phyloP scores from a whole-genome alignment of 2,113 vertebrate genomes.

The Strix aluco region DNA sequence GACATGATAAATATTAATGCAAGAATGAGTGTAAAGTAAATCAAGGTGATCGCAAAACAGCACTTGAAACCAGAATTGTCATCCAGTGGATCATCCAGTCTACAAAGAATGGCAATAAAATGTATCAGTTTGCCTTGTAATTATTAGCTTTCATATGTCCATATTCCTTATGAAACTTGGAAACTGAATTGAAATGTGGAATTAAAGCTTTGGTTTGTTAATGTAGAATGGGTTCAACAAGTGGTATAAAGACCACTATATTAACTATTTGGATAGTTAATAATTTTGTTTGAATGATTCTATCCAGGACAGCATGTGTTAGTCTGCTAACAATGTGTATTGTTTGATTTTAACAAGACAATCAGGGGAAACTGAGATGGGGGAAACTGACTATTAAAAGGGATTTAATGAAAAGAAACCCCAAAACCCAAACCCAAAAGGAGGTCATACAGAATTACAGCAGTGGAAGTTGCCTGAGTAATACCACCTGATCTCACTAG shows the following conservation, averaged over 20 bases:
- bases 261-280: no score
- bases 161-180: neutral
- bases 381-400: neutral
- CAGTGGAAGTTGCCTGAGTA: neutral
- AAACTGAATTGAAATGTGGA: neutral
- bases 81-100: neutral
- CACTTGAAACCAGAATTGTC: constrained; percentile 10
- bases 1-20: constrained; percentile 46
- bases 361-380: neutral
- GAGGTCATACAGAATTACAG: neutral
- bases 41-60: neutral
- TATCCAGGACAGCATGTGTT: neutral
- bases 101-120: constrained; percentile 6
- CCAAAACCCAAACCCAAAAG: neutral
- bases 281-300: neutral
- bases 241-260: neutral
- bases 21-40: constrained; percentile 13
- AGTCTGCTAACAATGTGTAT: neutral
- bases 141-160: neutral
- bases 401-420: neutral
- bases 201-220: neutral
- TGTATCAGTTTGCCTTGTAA: neutral
- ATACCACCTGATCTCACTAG: neutral
- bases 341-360: neutral
- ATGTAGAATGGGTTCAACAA: neutral